Base-by-base conservation (phyloP, 2,888 invertebrate species). In the Rotaria magnacalcarata region DNA sequence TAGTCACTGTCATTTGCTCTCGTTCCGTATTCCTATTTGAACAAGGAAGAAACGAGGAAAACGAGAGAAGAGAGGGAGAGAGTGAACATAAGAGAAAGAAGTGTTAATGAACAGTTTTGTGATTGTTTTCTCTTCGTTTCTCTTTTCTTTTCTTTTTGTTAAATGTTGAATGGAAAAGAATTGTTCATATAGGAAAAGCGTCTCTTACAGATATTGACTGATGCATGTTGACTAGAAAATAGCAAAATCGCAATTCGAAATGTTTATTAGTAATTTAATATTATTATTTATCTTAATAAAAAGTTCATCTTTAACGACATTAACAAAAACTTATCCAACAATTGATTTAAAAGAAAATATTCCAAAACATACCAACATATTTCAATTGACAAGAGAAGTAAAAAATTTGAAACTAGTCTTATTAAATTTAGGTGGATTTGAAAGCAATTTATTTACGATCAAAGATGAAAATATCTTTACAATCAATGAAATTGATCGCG, bases 341-440 rank as follows among this genome's bases (percentile, higher is more conserved):
- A 14, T 80, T 24, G n/a, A 80, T 24, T 16, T 80, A 47, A 47
- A 47, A 80, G 80, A 80, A 47, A 80, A 80, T 80, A 21, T n/a
- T 24, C 24, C 24, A 21, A 14, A 47, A 1, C 11, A 47, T 47
- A 80, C 80, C 24, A 3, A 10, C 10, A 0, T 80, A 47, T 3
- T 47, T 2, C 3, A 80, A n/a, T n/a, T 80, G 24, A 8, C n/a
- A 67, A 14, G 5, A 14, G 27, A 43, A n/a, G 1, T 24, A 47
- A 1, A 80, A n/a, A 41, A 43, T 7, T 14, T 21, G 19, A 67
- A 67, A 67, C n/a, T 34, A 16, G 2, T 34, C 19, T n/a, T 80
- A n/a, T 47, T 80, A n/a, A 80, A 80, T 80, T n/a, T 80, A n/a
- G 8, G 24, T n/a, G 47, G 80, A n/a, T 80, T 80, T 47, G 80